A percentile compares a stretch with the other conserved stretches of the same genome.
Conservation (phyloP, 2,797 vertebrate species). For the Falco peregrinus region DNA sequence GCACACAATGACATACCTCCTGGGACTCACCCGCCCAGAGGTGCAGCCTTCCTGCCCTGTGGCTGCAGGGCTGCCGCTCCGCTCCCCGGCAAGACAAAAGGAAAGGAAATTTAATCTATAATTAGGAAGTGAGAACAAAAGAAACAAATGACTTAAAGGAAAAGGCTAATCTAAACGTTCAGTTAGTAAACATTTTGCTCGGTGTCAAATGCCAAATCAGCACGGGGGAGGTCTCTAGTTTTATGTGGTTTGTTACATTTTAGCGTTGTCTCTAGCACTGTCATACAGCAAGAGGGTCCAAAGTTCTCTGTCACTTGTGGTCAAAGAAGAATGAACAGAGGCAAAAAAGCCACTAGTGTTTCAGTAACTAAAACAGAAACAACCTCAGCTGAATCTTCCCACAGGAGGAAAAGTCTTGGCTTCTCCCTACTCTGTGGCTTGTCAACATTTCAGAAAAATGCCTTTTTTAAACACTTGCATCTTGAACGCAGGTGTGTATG, state of each 20-base stretch:
- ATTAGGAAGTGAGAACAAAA: slow-evolving; percentile 65
- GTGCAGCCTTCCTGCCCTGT: not conserved
- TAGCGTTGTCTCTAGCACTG: not conserved
- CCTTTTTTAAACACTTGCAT: not conserved
- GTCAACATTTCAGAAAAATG: not conserved
- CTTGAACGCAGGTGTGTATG: not conserved
- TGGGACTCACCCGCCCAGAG: not conserved
- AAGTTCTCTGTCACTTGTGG: not conserved
- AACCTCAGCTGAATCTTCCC: not conserved
- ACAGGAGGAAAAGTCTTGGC: not conserved
- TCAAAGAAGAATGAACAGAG: not conserved
- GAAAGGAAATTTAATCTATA: slow-evolving; percentile 48
- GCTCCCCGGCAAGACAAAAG: slow-evolving; percentile 20
- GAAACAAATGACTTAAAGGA: slow-evolving; percentile 57
- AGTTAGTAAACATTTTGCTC: not conserved
- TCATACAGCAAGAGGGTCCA: not conserved
- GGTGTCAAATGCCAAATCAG: not conserved
- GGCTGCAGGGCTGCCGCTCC: not conserved
- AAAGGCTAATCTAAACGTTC: slow-evolving; percentile 57
- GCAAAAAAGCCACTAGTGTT: not conserved
- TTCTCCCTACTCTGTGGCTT: not conserved
- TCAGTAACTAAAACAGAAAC: not conserved
- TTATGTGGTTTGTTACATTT: not conserved
- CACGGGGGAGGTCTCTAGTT: not conserved
- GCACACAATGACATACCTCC: not conserved